A percentile compares a stretch with the other conserved stretches of the same genome.
These are phyloP conservation scores for Brenthis daphne DNA, from an alignment of 2,888 invertebrate genomes.

Conservation along the genomic window DNA sequence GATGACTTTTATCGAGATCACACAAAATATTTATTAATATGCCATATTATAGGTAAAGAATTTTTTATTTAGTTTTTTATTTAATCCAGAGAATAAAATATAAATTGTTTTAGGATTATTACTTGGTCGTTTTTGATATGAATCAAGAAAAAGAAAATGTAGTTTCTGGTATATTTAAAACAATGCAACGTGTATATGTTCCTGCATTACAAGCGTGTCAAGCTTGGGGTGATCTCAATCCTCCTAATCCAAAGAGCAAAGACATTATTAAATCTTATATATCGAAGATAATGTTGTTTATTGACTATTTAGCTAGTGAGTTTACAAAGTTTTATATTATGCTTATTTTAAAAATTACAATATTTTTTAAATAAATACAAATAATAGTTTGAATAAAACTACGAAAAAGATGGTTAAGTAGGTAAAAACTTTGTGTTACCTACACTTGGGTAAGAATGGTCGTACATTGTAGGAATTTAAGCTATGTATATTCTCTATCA, in stretches of 20 bases:
- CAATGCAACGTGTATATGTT: conserved; percentile 59
- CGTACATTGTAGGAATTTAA: background rate
- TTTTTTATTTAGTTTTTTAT: too few relatives aligned
- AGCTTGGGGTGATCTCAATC: conserved; percentile 74
- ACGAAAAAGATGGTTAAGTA: too few relatives aligned
- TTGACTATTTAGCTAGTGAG: conserved; percentile 71
- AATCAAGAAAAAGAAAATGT: conserved; percentile 68
- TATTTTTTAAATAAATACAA: background rate
- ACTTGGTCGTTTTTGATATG: conserved; percentile 59
- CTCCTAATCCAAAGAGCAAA: conserved; percentile 69
- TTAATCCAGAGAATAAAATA: background rate
- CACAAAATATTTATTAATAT: too few relatives aligned
- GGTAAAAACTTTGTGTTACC: too few relatives aligned
- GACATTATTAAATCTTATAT: conserved; percentile 65
- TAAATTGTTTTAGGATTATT: conserved; percentile 62
- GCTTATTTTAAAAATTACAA: background rate
- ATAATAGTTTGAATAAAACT: too few relatives aligned
- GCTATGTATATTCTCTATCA: background rate
- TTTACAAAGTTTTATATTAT: background rate
- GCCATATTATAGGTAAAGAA: too few relatives aligned
- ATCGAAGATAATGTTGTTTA: conserved; percentile 70
- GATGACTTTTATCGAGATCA: too few relatives aligned
- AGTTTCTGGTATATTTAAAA: conserved; percentile 70
- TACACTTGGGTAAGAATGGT: too few relatives aligned
- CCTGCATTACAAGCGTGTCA: conserved; percentile 62